Base-by-base conservation (phyloP, 1,140 invertebrate genomes). In the Drosophila seguyi region DNA sequence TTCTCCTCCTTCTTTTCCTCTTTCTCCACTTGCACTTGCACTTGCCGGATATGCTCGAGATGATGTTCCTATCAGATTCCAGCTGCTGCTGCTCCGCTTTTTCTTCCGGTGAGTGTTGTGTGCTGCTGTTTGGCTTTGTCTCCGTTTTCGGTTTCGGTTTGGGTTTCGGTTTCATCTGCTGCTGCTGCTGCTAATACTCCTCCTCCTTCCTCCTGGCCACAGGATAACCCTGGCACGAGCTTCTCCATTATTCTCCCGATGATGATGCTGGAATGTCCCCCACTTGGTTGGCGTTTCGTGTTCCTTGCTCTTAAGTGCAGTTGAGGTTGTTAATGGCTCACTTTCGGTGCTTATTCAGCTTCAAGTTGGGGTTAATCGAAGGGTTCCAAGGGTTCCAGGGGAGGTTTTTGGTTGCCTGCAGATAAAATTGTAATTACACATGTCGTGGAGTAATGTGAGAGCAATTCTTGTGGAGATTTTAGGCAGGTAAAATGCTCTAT, bases 61-160 rank as follows among this genome's bases (percentile, higher is more conserved):
- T 86, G 83, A 87, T 79, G 84, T 79, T 82, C 79, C 81, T 90
- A 90, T 88, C 85, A 88, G 85, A 79, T 88, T 90, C 81, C 85
- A 79, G 76, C 76, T 85, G 84, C 75, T 61, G 58, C 45, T 22
- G 44, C 44, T 45, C 50, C 66, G 38, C 59, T 47, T 90, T 85
- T 87, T 88, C 85, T 90, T 88, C 81, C 85, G 86, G 85, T 85
- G 74, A 68, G 47, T 47, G 50, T 53, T 20, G 18, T 34, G 29
- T 20, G 39, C 59, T 45, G 48, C 44, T 42, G 62, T 55, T 63
- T 68, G 65, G 63, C 71, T 66, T 65, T 65, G 52, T 75, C 55
- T 59, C 58, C 69, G 48, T 38, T 68, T 60, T 60, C 31, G 42
- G 58, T 34, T 60, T 61, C 16, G 41, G 48, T 68, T 56, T 57